Base-by-base conservation (phyloP, 2,797 vertebrate species). In the Hydrophis major region DNA sequence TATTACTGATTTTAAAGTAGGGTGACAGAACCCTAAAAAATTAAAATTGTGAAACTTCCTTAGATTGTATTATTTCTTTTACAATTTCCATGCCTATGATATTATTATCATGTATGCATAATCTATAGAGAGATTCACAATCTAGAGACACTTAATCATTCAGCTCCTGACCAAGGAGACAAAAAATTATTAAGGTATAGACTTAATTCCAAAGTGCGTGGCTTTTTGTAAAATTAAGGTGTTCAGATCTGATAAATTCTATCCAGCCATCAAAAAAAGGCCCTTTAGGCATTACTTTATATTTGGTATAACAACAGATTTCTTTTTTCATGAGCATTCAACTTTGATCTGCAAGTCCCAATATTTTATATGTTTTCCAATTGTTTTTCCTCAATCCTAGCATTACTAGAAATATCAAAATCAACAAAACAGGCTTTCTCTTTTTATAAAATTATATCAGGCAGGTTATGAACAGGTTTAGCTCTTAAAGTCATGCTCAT, bases 11-110 rank as follows among this genome's bases (percentile, higher is more conserved):
- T 69, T 92, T 96, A 87, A 89, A 96, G 92, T 95, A 93, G 92
- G 69, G 7, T 7, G 0, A 2, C 94, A 96, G 94, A 94, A 95
- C 93, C 95, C 95, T 69, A 94, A 95, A 95, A 93, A 97, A 97
- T 96, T 93, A 94, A 93, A 93, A 93, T 97, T 96, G 96, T 8
- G 0, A 93, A 95, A 97, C 96, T 97, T 97, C 94, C 96, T 0
- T 50, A 96, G 96, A 96, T 94, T 96, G 91, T 63, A 95, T 96
- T 94, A 94, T 94, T 78, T 78, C 74, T 42, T 32, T 69, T 69
- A 32, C 32, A 78, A 42, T 42, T 78, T 78, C 32, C 37, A 42
- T 22, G 32, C 69, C 94, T 95, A 96, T 97, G 97, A 97, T 97
- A 97, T 97, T 98, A 97, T 95, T 97, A 78, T 20, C 18, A 74